Evolutionary conservation across 2,797 vertebrate species (phyloP).

Genomic region (Melanotaenia maccullochi): DNA sequence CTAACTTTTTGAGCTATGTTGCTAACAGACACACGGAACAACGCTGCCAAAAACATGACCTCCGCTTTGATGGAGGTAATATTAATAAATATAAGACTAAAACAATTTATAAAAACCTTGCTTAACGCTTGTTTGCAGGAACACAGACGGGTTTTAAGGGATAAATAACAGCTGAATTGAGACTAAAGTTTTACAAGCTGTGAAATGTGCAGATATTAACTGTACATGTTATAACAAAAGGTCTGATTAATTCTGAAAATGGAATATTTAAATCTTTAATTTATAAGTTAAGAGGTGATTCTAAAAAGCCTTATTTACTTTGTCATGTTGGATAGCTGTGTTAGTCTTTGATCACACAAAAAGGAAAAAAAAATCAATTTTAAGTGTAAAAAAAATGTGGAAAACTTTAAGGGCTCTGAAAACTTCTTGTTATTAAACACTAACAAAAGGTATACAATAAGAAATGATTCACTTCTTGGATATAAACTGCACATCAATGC

Average conservation of each 20-base stretch:
- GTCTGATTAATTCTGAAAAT: neutral
- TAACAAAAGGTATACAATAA: conserved; percentile 41
- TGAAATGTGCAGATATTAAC: no score
- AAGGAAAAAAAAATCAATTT: neutral
- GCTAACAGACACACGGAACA: no score
- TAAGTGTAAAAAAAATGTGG: neutral
- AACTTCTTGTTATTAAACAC: conserved; percentile 9
- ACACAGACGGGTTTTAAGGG: no score
- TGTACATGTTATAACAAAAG: neutral
- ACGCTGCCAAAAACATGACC: no score
- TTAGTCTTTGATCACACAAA: neutral
- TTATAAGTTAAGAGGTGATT: neutral
- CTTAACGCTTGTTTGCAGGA: no score
- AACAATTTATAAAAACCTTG: no score
- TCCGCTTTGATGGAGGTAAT: no score
- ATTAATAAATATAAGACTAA: no score
- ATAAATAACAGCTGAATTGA: no score
- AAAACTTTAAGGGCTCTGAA: neutral
- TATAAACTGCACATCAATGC: conserved; percentile 5
- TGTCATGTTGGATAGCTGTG: neutral
- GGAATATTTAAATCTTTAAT: neutral
- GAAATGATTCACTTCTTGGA: conserved; percentile 23
- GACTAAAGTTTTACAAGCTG: no score
- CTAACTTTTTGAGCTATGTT: no score
- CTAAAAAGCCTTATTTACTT: neutral